Percentiles rank a stretch among this genome's conserved stretches.
phyloP scores from a whole-genome alignment of 2,797 vertebrate species.

The Salarias fasciatus region DNA sequence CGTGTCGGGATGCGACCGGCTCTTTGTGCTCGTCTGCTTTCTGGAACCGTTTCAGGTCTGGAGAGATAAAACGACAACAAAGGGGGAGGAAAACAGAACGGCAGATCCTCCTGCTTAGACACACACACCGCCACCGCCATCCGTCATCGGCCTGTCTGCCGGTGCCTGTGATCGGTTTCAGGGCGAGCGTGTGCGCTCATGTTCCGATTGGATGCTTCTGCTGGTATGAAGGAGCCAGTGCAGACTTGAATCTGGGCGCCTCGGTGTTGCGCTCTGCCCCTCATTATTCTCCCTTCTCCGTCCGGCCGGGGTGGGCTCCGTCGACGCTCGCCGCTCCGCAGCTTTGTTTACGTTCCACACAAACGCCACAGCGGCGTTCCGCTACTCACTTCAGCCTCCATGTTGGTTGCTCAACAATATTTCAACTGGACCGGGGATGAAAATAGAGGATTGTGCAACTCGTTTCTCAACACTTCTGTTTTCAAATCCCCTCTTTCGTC shows the following conservation, averaged over 20 bases:
- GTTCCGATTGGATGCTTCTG: slow-evolving; percentile 9
- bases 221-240: slow-evolving; percentile 62
- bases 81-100: not conserved
- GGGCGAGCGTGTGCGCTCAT: slow-evolving; percentile 12
- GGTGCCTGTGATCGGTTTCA: slow-evolving; percentile 44
- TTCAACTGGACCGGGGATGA: slow-evolving; percentile 19
- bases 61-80: slow-evolving; percentile 23
- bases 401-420: slow-evolving; percentile 19
- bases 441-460: slow-evolving; percentile 44
- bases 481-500: slow-evolving; percentile 12
- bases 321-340: slow-evolving; percentile 9
- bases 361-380: slow-evolving; percentile 26
- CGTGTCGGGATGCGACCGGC: slow-evolving; percentile 42
- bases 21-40: slow-evolving; percentile 12
- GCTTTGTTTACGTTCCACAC: slow-evolving; percentile 53
- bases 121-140: no score
- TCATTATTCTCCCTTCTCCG: slow-evolving; percentile 39
- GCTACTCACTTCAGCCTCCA: slow-evolving; percentile 25
- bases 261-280: slow-evolving; percentile 40
- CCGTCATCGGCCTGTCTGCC: slow-evolving; percentile 42
- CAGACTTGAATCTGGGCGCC: slow-evolving; percentile 70
- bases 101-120: not conserved
- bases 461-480: slow-evolving; percentile 44
- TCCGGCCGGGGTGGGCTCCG: no score
- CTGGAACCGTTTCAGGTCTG: slow-evolving; percentile 4